A percentile compares a stretch with the other conserved stretches of the same genome.
phyloP scores from a whole-genome alignment of 2,797 vertebrate genomes.

The Diglossa cyanea region DNA sequence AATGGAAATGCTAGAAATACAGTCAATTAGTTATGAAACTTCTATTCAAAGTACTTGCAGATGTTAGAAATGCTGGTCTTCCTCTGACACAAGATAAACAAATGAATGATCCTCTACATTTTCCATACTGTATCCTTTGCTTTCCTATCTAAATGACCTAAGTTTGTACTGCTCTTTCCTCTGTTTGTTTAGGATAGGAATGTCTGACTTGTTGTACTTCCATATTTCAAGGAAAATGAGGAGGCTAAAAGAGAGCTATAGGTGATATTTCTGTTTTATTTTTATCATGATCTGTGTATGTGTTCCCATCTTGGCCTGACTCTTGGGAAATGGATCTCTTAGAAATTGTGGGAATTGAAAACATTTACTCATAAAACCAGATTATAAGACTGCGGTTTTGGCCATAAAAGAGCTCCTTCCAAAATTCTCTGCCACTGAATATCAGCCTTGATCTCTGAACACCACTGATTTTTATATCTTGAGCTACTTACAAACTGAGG shows the following conservation, averaged over 20 bases:
- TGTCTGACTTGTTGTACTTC: neutral
- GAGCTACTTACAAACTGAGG: neutral
- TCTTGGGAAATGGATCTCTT: neutral
- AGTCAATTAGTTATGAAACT: neutral
- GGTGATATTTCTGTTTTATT: neutral
- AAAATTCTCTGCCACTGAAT: neutral
- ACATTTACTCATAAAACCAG: neutral
- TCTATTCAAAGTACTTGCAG: neutral
- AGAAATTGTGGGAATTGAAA: neutral
- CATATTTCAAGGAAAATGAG: neutral
- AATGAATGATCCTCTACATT: neutral
- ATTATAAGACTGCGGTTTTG: neutral
- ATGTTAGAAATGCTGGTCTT: neutral
- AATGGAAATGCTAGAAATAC: neutral
- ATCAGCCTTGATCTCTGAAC: neutral
- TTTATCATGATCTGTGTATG: neutral
- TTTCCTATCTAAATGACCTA: neutral
- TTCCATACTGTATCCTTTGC: neutral
- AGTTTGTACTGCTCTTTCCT: neutral
- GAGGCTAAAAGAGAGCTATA: neutral
- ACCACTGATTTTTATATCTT: neutral
- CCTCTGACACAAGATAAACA: neutral
- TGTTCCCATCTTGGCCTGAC: neutral
- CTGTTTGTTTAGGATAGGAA: neutral
- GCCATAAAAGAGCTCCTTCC: neutral